Evolutionary conservation across 2,888 invertebrate genomes (phyloP), one percentile per base, ranked within the genome.

Genomic region (Hedychridium roseum): DNA sequence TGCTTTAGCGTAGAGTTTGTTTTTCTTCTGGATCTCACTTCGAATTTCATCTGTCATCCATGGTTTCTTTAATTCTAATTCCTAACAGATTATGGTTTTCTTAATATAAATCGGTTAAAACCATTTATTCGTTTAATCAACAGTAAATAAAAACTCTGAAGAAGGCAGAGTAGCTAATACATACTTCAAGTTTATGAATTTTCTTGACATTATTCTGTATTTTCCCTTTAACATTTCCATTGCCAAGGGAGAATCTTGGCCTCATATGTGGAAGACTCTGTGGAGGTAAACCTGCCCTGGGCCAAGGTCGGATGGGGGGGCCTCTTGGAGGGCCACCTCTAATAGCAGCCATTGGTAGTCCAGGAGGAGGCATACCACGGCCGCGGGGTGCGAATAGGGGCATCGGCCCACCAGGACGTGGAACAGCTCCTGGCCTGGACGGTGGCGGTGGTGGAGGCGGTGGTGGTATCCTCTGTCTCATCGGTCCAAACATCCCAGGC

Each of bases 21-120:
- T 78, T 55, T 78, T 78, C 57, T 71, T 78, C 55, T 76, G 74
- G 56, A 78, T 76, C 58, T 78, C 78, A 52, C 62, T 71, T 27
- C 78, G 74, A 52, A 78, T 78, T 54, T 77, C 77, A 36, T 77
- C 77, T 1, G 78, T 78, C 78, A 78, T 78, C 78, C 78, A 78
- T 20, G 78, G 76, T 34, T 78, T 78, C 42, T 74, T 77, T 52
- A 78, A 59, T 51, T 77, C 73, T 44, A 72, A 55, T 57, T 77
- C 77, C 78, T 78, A 26, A 30, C 50, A 30, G 48, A 51, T 21
- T 17, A 47, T 11, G 52, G 2, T 26, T 2, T 16, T 1, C 11
- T 6, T 27, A 14, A 27, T 4, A 6, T 9, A 34, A 34, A 9
- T 27, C n/a, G 26, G 26, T 23, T 26, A 38, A 21, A 23, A 6